phyloP scores from a whole-genome alignment of 2,888 invertebrate species.

The Sinohyriopsis cumingii region DNA sequence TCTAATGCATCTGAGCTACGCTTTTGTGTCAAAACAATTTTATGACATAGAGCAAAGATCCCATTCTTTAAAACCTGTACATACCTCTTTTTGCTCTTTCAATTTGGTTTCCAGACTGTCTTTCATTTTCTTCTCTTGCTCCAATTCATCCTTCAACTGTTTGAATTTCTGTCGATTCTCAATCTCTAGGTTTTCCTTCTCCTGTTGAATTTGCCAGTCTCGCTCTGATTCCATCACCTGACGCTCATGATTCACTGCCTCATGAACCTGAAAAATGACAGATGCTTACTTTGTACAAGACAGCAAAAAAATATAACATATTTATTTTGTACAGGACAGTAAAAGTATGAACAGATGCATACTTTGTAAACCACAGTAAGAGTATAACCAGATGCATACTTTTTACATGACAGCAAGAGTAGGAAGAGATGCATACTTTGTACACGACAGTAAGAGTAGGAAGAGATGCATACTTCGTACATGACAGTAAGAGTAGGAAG shows the following conservation, averaged over 20 bases:
- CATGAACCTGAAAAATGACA: conserved; percentile 43
- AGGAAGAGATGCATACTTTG: too few species aligned
- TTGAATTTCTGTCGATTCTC: conserved; percentile 48
- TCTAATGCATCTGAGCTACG: too few species aligned
- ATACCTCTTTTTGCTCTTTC: conserved; percentile 53
- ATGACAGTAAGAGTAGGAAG: too few species aligned
- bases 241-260: conserved; percentile 47
- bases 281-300: background rate
- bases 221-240: conserved; percentile 43
- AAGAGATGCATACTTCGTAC: too few species aligned
- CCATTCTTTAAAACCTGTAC: conserved; percentile 7
- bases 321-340: too few species aligned
- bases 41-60: too few species aligned
- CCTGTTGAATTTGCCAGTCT: conserved; percentile 45
- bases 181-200: conserved; percentile 39
- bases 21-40: too few species aligned
- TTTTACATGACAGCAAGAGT: too few species aligned
- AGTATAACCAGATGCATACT: too few species aligned
- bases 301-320: background rate
- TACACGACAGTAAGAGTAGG: too few species aligned
- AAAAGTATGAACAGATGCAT: background rate
- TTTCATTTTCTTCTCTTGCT: conserved; percentile 47
- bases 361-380: too few species aligned
- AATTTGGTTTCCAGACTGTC: conserved; percentile 48
- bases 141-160: conserved; percentile 49